Conservation (phyloP, 2,888 invertebrate genomes). For the Erebia epiphron region DNA sequence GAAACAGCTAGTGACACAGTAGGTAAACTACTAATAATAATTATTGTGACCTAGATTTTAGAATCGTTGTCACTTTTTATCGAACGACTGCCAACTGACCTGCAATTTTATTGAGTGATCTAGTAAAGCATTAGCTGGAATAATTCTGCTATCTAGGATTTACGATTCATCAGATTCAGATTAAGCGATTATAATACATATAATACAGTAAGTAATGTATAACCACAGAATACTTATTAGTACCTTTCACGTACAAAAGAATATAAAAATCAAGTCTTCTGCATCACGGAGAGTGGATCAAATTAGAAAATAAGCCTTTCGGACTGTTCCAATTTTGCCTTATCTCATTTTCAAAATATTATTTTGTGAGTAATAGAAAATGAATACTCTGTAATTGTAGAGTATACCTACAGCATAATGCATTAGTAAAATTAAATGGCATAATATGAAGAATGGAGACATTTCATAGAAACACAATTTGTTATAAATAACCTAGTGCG, state of each 20-base stretch:
- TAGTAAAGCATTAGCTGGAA: conserved; percentile 2
- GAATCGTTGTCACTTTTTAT: conserved; percentile 4
- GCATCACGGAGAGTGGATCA: neutral
- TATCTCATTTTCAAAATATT: no score
- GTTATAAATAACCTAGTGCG: conserved; percentile 20
- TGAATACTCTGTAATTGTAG: no score
- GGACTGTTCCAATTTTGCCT: neutral
- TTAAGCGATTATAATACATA: no score
- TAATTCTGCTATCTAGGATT: neutral
- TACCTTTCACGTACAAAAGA: no score
- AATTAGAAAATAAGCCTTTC: neutral
- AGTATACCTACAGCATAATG: no score
- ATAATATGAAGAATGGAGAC: neutral
- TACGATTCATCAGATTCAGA: neutral
- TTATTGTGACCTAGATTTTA: neutral
- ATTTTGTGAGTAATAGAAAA: no score
- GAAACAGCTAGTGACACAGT: no score
- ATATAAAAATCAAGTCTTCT: neutral
- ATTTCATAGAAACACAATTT: neutral
- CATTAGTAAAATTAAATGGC: no score
- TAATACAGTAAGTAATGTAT: no score
- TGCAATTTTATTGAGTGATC: conserved; percentile 11
- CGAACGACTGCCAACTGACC: conserved; percentile 11
- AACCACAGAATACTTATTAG: no score
- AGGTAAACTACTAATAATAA: neutral